phyloP scores from a whole-genome alignment of 1,140 invertebrate species.

The Prorops nasuta region DNA sequence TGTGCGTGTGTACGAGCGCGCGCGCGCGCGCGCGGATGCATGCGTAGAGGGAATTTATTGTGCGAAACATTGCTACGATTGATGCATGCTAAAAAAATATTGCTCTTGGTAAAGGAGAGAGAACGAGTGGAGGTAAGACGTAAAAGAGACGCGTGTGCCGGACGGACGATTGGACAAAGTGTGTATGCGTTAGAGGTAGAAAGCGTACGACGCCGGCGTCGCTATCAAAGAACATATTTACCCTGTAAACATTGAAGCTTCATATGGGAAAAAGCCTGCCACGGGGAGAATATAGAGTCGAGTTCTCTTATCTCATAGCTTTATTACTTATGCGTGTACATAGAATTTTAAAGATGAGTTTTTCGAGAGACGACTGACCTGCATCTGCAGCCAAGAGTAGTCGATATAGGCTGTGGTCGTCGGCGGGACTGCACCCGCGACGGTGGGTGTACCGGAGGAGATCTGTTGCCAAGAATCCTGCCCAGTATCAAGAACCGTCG shows the following conservation, averaged over 20 bases:
- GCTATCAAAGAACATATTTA: constrained; percentile 49
- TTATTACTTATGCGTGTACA: no score
- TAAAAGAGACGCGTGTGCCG: constrained; percentile 40
- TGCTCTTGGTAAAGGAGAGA: no score
- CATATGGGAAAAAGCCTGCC: constrained; percentile 18
- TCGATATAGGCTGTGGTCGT: constrained; percentile 50
- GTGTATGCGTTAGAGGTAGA: no score
- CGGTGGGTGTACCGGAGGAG: constrained; percentile 30
- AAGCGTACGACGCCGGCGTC: no score
- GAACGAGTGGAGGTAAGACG: constrained; percentile 20
- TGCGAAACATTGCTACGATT: constrained; percentile 21
- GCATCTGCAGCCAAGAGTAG: constrained; percentile 55
- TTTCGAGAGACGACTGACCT: constrained; percentile 40
- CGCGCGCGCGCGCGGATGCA: no score
- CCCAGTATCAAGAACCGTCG: constrained; percentile 35
- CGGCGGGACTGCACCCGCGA: constrained; percentile 29
- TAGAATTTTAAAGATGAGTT: no score
- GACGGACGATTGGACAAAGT: constrained; percentile 44
- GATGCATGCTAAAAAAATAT: no score
- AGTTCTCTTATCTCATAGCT: no score
- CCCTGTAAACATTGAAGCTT: constrained; percentile 43
- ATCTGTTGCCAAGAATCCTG: constrained; percentile 47
- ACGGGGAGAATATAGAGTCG: no score
- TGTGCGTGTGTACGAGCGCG: no score
- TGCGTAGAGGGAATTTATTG: background rate